Evolutionary conservation across 2,113 vertebrate genomes (phyloP), one percentile per base, ranked within the genome.

Genomic region (Paracyprichromis sp.): DNA sequence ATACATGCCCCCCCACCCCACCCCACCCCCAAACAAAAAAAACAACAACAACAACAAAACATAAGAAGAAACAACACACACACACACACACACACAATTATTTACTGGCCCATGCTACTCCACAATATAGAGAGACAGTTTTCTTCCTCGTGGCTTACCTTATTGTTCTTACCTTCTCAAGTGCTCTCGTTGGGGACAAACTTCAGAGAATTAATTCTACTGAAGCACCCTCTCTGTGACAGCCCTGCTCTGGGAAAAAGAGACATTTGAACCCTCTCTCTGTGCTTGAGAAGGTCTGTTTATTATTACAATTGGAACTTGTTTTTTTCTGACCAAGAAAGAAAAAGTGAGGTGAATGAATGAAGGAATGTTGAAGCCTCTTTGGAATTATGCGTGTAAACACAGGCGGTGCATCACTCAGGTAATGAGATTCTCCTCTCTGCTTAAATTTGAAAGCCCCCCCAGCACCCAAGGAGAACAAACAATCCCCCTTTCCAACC

Each of bases 391-490:
- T 4, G 63, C 13, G 2, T 88, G 89, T 93, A 93, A 93, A 94
- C 90, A 90, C 79, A 89, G 86, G 85, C 61, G 73, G 80, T 85
- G 85, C 89, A 88, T 92, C 89, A 85, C 54, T 85, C 90, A 88
- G 85, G 84, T 93, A 93, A 94, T 92, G 90, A 93, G 86, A 93
- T 93, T 94, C 92, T 92, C 88, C 83, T 45, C 90, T 90, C 86
- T 31, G 76, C 73, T 86, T 89, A 71, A 91, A 92, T 83, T 50
- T 26, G 14, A 88, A 89, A 89, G 57, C 31, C 83, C 81, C 81
- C 87, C 83, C 91, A 76, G 86, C 87, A 89, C 83, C 89, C 40
- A 83, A 86, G 88, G 88, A 86, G 83, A 80, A 88, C 89, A 87
- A 91, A 92, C 84, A 92, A 69, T 57, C 45, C 66, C 13, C 36